Base-by-base conservation (phyloP, 2,113 vertebrate genomes). In the Zosterops lateralis region DNA sequence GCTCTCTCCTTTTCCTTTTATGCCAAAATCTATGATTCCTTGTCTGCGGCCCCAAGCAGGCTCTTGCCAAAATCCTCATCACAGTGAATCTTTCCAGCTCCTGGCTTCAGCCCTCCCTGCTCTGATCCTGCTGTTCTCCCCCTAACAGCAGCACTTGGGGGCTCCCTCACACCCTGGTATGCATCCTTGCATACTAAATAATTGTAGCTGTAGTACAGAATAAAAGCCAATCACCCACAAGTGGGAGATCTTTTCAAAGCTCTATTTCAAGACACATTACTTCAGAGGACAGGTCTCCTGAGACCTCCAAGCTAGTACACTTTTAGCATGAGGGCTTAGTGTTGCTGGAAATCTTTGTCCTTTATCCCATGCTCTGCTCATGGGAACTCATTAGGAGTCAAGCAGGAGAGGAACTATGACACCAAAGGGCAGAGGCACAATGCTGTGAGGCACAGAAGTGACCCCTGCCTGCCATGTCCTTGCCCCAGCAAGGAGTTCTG, bases 101-200 rank as follows among this genome's bases (percentile, higher is more conserved):
- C 17, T 2, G 66, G 10, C 14, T 85, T 90, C 42, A 57, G 9
- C 12, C 20, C 10, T 66, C 16, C 25, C 26, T 86, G 51, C 38
- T 53, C 32, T 0, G 0, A 14, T 16, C 17, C 11, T 56, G 2
- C 38, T 36, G 9, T 38, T 28, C 4, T 67, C 3, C 19, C 18
- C 3, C 6, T 31, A 50, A 45, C 10, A 72, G 5, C 28, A 62
- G 38, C 25, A 21, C 28, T 0, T 58, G 31, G 9, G 6, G 12
- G 14, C 9, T 81, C 14, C 44, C 40, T 92, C 32, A 54, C 11
- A 42, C 14, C 2, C 34, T 54, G 47, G 5, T 6, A 9, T 7
- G 9, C 10, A 45, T 62, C 34, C 15, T 50, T 78, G 34, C 5
- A 40, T 12, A 7, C 17, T 36, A 54, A 90, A 32, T 58, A 54